Evolutionary conservation across 35 echinoderm and acorn worm species (phyloP), one percentile per base, ranked within the genome.

Genomic region (Lytechinus variegatus): DNA sequence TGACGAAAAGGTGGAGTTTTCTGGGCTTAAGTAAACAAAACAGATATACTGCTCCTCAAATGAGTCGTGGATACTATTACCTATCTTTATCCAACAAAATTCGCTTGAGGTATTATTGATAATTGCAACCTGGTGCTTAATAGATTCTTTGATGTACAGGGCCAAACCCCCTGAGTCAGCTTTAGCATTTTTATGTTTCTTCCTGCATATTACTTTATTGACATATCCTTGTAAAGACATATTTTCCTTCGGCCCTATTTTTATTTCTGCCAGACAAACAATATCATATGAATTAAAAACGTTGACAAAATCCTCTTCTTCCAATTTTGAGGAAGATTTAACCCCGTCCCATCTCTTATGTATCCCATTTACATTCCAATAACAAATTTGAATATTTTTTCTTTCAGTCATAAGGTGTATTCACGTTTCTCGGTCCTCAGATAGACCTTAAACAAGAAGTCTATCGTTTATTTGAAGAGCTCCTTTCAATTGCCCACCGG

Each of bases 311-410:
- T 29, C 87, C 9, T 89, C 24, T 89, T 44, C 87, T 10, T 89
- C 87, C 0, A 89, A 28, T 53, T 89, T 89, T 44, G 87, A 89
- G 27, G 87, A 44, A 89, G 87, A 29, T 44, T 89, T 89, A 4
- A 14, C n/a, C 27, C 87, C 87, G 33, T 89, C 87, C 27, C 27
- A 89, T 89, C 4, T 29, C 33, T 89, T 89, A 28, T 44, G 33
- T 9, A 89, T 53, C 27, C 87, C 87, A 89, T 89, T 89, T 89
- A 89, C 52, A 53, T 89, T 89, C n/a, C 87, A 89, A 89, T 89
- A 89, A 89, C 87, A 89, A 28, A 89, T 89, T 89, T 89, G 3
- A 13, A 27, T 53, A 14, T 89, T 89, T 53, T 53, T 89, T 53
- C 33, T 8, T 89, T 44, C 28, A 89, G 27, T 5, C 87, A 89